Evolutionary conservation across 2,888 invertebrate genomes (phyloP), one percentile per base, ranked within the genome.

Genomic region (Cephonodes hylas): DNA sequence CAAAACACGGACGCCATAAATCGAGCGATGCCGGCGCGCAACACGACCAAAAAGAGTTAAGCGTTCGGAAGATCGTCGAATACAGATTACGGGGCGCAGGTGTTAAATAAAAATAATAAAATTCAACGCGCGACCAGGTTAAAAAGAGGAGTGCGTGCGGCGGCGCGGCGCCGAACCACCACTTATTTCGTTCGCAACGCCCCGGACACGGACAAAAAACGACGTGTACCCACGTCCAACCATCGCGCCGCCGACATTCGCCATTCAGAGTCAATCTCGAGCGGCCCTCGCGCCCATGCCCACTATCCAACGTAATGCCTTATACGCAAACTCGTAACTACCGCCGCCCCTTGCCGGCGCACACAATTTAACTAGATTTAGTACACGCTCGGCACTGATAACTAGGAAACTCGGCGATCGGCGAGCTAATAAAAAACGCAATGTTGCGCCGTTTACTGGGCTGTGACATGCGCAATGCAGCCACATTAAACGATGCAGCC

Each of bases 41-140:
- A 86, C 81, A 81, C 74, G 80, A 73, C 88, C 83, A 91, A 91
- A 92, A 92, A 91, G 90, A 90, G 89, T 91, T 91, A 91, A 91
- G 89, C 91, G 91, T 88, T 90, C 85, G 84, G 85, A 81, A 89
- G 91, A 91, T 92, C 88, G 88, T 87, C 85, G 87, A 86, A 88
- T 85, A 89, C 89, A 89, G 91, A 92, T 92, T 91, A 88, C 88
- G 75, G 86, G 83, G 85, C 85, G 91, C 91, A 91, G 91, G 91
- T 92, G 91, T 92, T 92, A 92, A 91, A 91, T 89, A 90, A 91
- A 92, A 92, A 92, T 91, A 92, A 92, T 89, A 91, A 91, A 91
- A 86, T 86, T 80, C 76, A 80, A 88, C 83, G 81, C 81, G 85
- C 80, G 64, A 76, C 82, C 82, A 80, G 65, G 79, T 77, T 81